Base-by-base conservation (phyloP, 2,797 vertebrate genomes). In the Aratinga solstitialis region DNA sequence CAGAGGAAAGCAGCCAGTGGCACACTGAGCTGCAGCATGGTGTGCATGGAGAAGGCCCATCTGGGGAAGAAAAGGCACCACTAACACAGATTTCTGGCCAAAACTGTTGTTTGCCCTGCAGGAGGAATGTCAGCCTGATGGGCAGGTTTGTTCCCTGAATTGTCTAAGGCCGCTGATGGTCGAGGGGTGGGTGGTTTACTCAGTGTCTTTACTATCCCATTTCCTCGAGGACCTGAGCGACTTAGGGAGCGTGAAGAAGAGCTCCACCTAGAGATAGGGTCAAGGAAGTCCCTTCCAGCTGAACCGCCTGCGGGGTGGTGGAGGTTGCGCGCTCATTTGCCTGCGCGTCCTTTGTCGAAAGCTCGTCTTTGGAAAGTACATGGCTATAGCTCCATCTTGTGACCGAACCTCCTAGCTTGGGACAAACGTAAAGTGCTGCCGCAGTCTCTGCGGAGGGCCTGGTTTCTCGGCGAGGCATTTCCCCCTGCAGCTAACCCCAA, bases 311-410 rank as follows among this genome's bases (percentile, higher is more conserved):
- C 6, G 7, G 6, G 17, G 38, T n/a, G 43, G 14, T 47, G 19
- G 27, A 80, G 16, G 43, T 2, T 54, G 32, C 71, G 43, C n/a
- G 38, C 36, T 10, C 4, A 2, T 59, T 59, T 59, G 27, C 56
- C 32, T 54, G 27, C 7, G 7, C 24, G 40, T 63, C 3, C 0
- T 6, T 3, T 2, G 0, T 45, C 54, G 32, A n/a, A 65, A 72
- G 2, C 29, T 62, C 0, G 1, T 17, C 59, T 71, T 77, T 40
- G 78, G 59, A 48, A 87, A 66, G 59, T 10, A 30, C 3, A 3
- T 30, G 58, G 68, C 54, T 45, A 74, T 51, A 94, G 93, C 85
- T 88, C 88, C 90, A 92, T 50, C 90, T 93, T 78, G 80, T 84
- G 94, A 87, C 78, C 43, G 30, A 58, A 50, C 38, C 36, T 42